Evolutionary conservation across 2,797 vertebrate genomes (phyloP).

Genomic region (Austrolebias charrua): DNA sequence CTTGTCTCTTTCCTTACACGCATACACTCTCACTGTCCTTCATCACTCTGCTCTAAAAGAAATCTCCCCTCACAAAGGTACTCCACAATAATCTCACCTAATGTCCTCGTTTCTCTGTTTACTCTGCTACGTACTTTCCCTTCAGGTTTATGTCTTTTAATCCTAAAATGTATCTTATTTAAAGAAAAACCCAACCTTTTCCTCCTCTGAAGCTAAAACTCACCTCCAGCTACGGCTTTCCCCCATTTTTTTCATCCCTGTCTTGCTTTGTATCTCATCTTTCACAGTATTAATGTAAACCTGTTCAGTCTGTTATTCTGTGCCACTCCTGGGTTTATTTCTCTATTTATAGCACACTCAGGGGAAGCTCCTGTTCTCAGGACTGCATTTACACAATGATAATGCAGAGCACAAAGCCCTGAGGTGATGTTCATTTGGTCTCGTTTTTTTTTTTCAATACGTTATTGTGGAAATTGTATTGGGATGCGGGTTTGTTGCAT

Average conservation of each 20-base stretch:
- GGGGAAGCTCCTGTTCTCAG: conserved; percentile 37
- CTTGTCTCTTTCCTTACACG: conserved; percentile 40
- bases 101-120: conserved; percentile 14
- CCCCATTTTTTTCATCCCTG: neutral
- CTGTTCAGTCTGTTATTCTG: conserved; percentile 39
- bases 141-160: neutral
- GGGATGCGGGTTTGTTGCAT: neutral
- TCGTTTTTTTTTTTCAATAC: neutral
- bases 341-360: conserved; percentile 56
- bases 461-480: neutral
- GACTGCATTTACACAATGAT: conserved; percentile 24
- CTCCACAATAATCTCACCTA: conserved; percentile 20
- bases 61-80: conserved; percentile 17
- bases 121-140: conserved; percentile 22
- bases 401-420: conserved; percentile 7
- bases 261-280: conserved; percentile 22
- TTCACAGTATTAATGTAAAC: conserved; percentile 19
- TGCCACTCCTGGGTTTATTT: conserved; percentile 42
- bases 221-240: conserved; percentile 26
- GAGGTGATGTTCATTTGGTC: neutral
- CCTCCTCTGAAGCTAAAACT: conserved; percentile 28
- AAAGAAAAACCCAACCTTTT: neutral
- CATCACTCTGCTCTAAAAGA: conserved; percentile 43
- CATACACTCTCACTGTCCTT: conserved; percentile 43
- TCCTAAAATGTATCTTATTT: neutral